A percentile compares a stretch with the other conserved stretches of the same genome.
Evolutionary conservation across 2,797 vertebrate genomes (phyloP).

Genomic region (Microctenopoma stevenorrisi): DNA sequence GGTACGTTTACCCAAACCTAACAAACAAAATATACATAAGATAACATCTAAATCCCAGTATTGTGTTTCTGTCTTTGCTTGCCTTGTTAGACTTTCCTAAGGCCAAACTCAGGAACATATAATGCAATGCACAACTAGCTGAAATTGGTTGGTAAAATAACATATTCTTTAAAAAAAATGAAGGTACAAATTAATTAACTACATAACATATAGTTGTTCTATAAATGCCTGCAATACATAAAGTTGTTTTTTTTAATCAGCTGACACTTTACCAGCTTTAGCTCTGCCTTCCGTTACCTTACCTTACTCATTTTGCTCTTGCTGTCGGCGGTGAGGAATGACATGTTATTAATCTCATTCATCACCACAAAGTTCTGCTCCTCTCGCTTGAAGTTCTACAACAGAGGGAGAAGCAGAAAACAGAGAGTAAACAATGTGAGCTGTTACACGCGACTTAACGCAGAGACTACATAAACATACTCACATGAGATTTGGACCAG

Average conservation of each 20-base stretch:
- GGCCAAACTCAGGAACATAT: slow-evolving; percentile 4
- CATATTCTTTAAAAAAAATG: not conserved
- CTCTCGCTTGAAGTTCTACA: slow-evolving; percentile 86
- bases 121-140: slow-evolving; percentile 3
- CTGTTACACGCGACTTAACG: not conserved
- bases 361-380: slow-evolving; percentile 97
- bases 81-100: no score
- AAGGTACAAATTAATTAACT: slow-evolving; percentile 5
- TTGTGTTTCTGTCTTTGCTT: slow-evolving; percentile 23
- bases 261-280: not conserved
- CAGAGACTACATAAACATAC: slow-evolving; percentile 53
- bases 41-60: slow-evolving; percentile 9
- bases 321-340: slow-evolving; percentile 96
- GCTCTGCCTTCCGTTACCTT: slow-evolving; percentile 42
- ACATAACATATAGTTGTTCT: slow-evolving; percentile 2
- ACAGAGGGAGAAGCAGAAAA: slow-evolving; percentile 4
- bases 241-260: not conserved
- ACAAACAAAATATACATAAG: slow-evolving; percentile 6
- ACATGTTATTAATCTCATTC: slow-evolving; percentile 99
- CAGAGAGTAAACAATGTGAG: not conserved
- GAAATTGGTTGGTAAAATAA: slow-evolving; percentile 16
- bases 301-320: slow-evolving; percentile 99
- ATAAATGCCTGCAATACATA: slow-evolving; percentile 4
- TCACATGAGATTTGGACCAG: slow-evolving; percentile 97
- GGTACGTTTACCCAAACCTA: slow-evolving; percentile 22